Percentiles rank a stretch among this genome's conserved stretches.
Evolutionary conservation across 2,797 vertebrate species (phyloP).

Genomic region (Pantherophis vulpinus): DNA sequence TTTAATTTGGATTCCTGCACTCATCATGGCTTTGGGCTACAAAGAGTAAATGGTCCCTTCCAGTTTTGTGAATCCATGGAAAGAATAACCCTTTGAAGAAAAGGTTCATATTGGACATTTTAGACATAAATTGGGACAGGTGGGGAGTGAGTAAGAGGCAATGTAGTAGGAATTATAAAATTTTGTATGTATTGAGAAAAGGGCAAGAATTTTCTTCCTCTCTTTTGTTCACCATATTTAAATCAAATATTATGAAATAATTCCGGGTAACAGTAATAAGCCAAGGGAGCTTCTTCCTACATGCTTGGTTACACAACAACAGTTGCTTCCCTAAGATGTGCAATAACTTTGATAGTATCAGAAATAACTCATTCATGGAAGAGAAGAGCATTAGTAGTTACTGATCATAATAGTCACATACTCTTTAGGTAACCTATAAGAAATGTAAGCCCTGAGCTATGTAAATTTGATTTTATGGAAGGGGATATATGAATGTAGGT

Average conservation of each 20-base stretch:
- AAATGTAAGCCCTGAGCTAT: not conserved
- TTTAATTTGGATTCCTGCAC: not conserved
- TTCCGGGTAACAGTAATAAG: not conserved
- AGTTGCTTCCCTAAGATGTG: not conserved
- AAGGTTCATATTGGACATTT: not conserved
- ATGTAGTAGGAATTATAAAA: not conserved
- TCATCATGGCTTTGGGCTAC: not conserved
- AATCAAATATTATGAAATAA: not conserved
- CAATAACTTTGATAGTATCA: not conserved
- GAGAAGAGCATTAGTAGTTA: not conserved
- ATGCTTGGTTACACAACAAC: not conserved
- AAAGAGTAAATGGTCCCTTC: not conserved
- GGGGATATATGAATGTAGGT: not conserved
- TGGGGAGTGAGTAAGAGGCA: not conserved
- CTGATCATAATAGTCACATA: not conserved
- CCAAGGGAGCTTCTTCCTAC: not conserved
- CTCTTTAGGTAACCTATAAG: not conserved
- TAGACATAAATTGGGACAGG: not conserved
- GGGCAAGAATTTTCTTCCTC: not conserved
- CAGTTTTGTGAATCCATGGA: not conserved
- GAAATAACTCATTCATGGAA: not conserved
- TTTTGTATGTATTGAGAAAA: not conserved
- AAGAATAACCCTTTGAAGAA: not conserved
- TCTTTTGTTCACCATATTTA: not conserved
- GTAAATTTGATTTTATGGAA: not conserved